A percentile compares a stretch with the other conserved stretches of the same genome.
Conservation (phyloP, 2,888 invertebrate species). For the Hirtodrosophila alboralis region DNA sequence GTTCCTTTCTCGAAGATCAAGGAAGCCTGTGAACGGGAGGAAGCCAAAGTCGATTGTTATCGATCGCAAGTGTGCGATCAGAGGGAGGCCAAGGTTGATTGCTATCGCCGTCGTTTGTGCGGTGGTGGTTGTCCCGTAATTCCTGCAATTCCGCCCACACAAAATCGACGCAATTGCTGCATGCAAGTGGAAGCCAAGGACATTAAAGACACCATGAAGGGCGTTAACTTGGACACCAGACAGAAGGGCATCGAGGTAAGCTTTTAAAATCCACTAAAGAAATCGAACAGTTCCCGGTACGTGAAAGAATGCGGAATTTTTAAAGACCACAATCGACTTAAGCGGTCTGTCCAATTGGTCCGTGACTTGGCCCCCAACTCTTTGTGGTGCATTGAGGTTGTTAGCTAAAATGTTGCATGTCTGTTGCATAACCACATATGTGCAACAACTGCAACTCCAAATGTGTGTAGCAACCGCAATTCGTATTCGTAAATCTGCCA, state of each 20-base stretch:
- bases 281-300: constrained; percentile 15
- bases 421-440: constrained; percentile 53
- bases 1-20: constrained; percentile 79
- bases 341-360: constrained; percentile 35
- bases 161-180: constrained; percentile 76
- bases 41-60: constrained; percentile 73
- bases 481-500: constrained; percentile 25
- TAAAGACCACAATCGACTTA: constrained; percentile 2
- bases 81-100: constrained; percentile 65
- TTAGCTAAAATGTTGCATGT: constrained; percentile 22
- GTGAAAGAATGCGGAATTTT: constrained; percentile 54
- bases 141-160: constrained; percentile 50
- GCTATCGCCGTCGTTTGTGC: constrained; percentile 67
- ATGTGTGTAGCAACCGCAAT: constrained; percentile 52
- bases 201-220: constrained; percentile 78
- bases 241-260: constrained; percentile 83
- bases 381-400: constrained; percentile 31
- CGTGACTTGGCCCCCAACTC: constrained; percentile 44
- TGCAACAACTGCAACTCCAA: constrained; percentile 41
- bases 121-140: constrained; percentile 48
- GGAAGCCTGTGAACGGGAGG: constrained; percentile 62
- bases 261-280: too few species aligned
- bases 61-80: constrained; percentile 65
- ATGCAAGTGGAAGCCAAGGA: constrained; percentile 82
- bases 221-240: constrained; percentile 76